These are phyloP conservation scores for Caenorhabditis sp. DNA, from an alignment of 2,888 invertebrate species.

Conservation along the genomic window DNA sequence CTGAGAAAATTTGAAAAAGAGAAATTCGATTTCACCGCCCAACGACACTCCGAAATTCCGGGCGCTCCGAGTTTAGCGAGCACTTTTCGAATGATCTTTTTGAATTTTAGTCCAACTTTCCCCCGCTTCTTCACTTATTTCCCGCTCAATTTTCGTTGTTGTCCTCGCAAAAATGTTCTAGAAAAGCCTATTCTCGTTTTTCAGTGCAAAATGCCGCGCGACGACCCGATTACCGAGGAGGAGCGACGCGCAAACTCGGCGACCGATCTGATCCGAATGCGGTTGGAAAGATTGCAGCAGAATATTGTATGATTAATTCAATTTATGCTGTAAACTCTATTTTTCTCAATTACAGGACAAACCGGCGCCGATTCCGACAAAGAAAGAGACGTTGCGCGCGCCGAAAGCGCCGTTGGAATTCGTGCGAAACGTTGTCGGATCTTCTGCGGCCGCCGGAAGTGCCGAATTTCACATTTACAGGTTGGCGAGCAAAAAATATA, in stretches of 20 bases:
- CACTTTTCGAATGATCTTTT: slow-evolving; percentile 1
- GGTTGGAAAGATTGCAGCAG: slow-evolving; percentile 71
- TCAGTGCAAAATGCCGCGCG: slow-evolving; percentile 68
- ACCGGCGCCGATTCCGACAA: slow-evolving; percentile 90
- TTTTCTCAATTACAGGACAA: slow-evolving; percentile 91
- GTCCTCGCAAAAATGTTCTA: background rate
- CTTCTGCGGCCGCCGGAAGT: slow-evolving; percentile 98
- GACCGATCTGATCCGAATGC: slow-evolving; percentile 75
- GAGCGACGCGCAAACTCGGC: slow-evolving; percentile 73
- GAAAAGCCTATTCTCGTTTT: background rate
- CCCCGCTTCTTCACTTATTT: too few relatives aligned
- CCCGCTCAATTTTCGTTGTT: background rate
- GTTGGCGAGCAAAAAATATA: slow-evolving; percentile 82
- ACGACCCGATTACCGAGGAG: slow-evolving; percentile 69
- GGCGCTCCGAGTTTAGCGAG: background rate
- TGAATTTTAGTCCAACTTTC: too few relatives aligned
- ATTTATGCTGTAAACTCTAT: too few relatives aligned
- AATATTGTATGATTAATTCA: slow-evolving; percentile 75
- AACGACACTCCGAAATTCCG: slow-evolving; percentile 29
- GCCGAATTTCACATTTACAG: slow-evolving; percentile 99
- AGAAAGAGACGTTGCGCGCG: slow-evolving; percentile 83
- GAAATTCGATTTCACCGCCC: too few relatives aligned
- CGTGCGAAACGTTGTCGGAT: slow-evolving; percentile 99
- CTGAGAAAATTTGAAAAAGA: too few relatives aligned
- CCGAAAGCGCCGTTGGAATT: slow-evolving; percentile 91